Conservation (phyloP, 2,113 vertebrate species). For the Urocitellus parryii region DNA sequence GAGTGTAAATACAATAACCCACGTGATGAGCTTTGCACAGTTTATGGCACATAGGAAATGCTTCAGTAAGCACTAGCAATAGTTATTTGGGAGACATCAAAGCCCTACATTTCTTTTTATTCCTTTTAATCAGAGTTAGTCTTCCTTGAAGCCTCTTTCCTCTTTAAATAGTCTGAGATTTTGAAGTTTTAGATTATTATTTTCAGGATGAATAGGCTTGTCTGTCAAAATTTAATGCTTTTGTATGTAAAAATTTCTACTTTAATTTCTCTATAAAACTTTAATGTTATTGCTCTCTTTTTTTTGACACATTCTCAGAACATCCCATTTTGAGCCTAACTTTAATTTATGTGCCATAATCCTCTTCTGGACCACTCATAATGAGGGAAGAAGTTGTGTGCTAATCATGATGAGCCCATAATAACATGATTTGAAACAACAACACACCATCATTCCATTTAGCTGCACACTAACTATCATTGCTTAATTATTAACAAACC, state of each 20-base stretch:
- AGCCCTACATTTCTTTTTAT: neutral
- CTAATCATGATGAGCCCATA: neutral
- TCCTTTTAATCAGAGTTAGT: slow-evolving; percentile 16
- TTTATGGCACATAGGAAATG: neutral
- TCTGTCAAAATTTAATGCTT: slow-evolving; percentile 33
- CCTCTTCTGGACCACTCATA: neutral
- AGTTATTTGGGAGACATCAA: neutral
- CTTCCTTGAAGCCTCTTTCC: neutral
- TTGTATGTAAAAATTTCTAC: neutral
- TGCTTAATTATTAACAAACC: slow-evolving; percentile 16
- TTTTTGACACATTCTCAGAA: neutral
- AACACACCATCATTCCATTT: neutral
- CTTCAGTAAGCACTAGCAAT: neutral
- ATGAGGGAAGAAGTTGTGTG: neutral
- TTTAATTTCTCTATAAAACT: neutral
- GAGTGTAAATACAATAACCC: neutral
- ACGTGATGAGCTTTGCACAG: neutral
- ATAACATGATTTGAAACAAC: neutral
- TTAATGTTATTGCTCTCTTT: neutral
- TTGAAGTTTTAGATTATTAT: neutral
- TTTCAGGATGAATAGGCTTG: slow-evolving; percentile 20
- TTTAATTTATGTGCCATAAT: neutral
- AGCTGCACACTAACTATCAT: neutral
- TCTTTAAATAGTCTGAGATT: slow-evolving; percentile 8
- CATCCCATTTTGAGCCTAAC: neutral